Base-by-base conservation (phyloP, 2,797 vertebrate species). In the Clarias fuscus region DNA sequence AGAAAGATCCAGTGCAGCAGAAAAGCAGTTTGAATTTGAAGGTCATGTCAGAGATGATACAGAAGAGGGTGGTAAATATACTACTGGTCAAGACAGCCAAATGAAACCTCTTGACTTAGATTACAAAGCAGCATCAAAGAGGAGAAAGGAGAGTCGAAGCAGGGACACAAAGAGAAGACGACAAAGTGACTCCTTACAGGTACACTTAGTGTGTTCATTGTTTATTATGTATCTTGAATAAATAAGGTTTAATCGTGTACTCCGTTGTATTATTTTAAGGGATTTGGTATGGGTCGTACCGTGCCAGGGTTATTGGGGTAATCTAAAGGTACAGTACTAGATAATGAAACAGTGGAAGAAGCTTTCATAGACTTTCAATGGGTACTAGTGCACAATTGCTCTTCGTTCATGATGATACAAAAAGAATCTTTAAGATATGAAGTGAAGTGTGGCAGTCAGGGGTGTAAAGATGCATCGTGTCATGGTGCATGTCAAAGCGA, bases 141-240 rank as follows among this genome's bases (percentile, higher is more conserved):
- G 75, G 71, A 85, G 78, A 73, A 8, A 8, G 48, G 30, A 70
- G 11, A 40, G 24, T 10, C 6, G 67, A 40, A 84, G 40, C 62
- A 59, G 83, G 70, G 27, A 20, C n/a, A 62, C 85, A 85, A 85
- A 86, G 61, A 89, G 72, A 84, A 77, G 62, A 37, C 65, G 62
- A 67, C 68, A 73, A 82, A 77, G 80, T 85, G 48, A 56, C 61
- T 30, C 67, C 81, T 76, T 65, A 61, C 84, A 85, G 83, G 85
- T 87, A 84, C 75, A 84, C 56, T 48, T 48, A 68, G n/a, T 27
- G 53, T 87, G 58, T 85, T 85, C 33, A 82, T 75, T 73, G 43
- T 86, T 86, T 75, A 59, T 48, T n/a, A 18, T 86, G 58, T 72
- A 62, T 61, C 37, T 72, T 75, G 59, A 33, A 73, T 82, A 64